Evolutionary conservation across 2,888 invertebrate species (phyloP).

Genomic region (Epirrhoe tristata): DNA sequence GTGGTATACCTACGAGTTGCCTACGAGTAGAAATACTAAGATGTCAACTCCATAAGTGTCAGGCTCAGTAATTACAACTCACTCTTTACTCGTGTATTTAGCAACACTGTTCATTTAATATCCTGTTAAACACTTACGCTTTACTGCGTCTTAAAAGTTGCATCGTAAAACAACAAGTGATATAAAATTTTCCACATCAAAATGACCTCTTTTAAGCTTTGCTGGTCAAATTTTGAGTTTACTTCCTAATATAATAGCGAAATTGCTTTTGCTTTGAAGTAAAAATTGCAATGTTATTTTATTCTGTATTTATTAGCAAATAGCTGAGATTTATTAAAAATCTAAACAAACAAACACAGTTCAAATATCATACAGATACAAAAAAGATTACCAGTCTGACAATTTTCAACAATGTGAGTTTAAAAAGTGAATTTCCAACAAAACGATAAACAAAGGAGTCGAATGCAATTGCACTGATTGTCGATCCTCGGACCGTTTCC

Average conservation of each 20-base stretch:
- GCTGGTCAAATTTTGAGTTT: slow-evolving; percentile 2
- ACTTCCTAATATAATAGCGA: neutral
- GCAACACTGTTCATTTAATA: slow-evolving; percentile 62
- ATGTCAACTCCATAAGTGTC: slow-evolving; percentile 46
- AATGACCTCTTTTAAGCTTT: slow-evolving; percentile 18
- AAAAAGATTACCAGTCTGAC: neutral
- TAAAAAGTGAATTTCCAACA: slow-evolving; percentile 13
- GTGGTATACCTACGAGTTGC: too few relatives aligned
- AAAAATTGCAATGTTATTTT: neutral
- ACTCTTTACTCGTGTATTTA: slow-evolving; percentile 52
- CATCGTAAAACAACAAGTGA: slow-evolving; percentile 54
- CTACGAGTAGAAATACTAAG: slow-evolving; percentile 14
- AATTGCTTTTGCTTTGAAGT: neutral
- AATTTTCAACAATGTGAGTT: slow-evolving; percentile 17
- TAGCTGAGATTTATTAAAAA: too few relatives aligned
- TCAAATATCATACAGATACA: neutral
- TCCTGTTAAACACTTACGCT: slow-evolving; percentile 56
- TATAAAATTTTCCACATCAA: slow-evolving; percentile 37
- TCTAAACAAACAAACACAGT: neutral
- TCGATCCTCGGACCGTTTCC: slow-evolving; percentile 56
- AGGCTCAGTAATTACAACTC: slow-evolving; percentile 59
- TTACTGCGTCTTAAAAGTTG: slow-evolving; percentile 54
- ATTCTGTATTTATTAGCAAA: too few relatives aligned
- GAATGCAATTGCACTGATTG: slow-evolving; percentile 55
- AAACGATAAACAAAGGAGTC: slow-evolving; percentile 19